These are phyloP conservation scores for Nautilus pompilius DNA, from an alignment of 1,140 invertebrate genomes.

Conservation along the genomic window DNA sequence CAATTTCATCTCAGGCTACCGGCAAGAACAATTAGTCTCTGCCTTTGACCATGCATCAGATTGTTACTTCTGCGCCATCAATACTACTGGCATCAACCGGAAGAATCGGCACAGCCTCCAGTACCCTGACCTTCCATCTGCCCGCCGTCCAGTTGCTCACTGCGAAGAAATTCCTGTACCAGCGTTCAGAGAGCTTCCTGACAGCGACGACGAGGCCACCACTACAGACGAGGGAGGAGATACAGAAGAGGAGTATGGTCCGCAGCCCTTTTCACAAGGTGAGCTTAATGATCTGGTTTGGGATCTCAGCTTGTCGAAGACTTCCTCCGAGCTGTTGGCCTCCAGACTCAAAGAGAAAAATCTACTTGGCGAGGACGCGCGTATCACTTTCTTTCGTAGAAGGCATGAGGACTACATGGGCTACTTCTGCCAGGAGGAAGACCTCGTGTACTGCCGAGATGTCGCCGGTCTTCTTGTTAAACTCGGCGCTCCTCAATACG, in stretches of 20 bases:
- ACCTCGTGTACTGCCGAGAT: background rate
- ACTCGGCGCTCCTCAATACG: background rate
- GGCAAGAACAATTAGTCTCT: too few relatives aligned
- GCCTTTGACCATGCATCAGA: background rate
- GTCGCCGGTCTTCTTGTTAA: background rate
- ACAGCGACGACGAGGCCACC: background rate
- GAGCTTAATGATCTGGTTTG: background rate
- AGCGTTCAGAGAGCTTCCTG: background rate
- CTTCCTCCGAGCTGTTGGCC: background rate
- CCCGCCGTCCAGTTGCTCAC: background rate
- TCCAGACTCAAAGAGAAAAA: background rate
- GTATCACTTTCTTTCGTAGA: background rate
- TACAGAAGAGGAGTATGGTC: background rate
- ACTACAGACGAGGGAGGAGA: background rate
- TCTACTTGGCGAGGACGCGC: background rate
- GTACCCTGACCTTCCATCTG: background rate
- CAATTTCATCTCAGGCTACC: too few relatives aligned
- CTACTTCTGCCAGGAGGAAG: background rate
- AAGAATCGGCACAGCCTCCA: background rate
- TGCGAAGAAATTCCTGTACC: background rate
- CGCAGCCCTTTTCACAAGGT: background rate
- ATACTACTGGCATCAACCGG: background rate
- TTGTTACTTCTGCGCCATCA: background rate
- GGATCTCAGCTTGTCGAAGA: background rate
- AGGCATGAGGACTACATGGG: background rate